Base-by-base conservation (phyloP, 2,113 vertebrate species). In the Bufo bufo region DNA sequence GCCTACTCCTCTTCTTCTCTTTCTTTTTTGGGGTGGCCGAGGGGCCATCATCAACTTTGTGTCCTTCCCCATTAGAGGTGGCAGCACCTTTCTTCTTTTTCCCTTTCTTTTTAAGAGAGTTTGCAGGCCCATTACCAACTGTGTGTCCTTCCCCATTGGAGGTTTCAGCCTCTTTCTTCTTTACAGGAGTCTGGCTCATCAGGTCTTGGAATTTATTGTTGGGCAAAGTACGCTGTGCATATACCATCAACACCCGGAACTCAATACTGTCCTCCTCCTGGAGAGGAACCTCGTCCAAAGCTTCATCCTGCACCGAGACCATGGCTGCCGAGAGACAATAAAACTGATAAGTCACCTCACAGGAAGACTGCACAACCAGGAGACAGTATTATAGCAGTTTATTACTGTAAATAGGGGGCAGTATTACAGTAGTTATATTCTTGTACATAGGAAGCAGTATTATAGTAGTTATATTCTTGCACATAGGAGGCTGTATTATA, bases 181-280 rank as follows among this genome's bases (percentile, higher is more conserved):
- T 49, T 45, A 89, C 58, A 7, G 19, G 3, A 0, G 77, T 2
- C 43, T 83, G 89, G 77, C 74, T 66, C 16, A 17, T 23, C 13
- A 66, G 89, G 0, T n/a, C 43, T 7, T 0, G n/a, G 0, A 52
- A 86, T 45, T 58, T 66, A 43, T 90, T 89, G 74, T 11, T 90
- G 86, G 90, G 82, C 63, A 43, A 17, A 7, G 91, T 90, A 20
- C 90, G 90, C 66, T 90, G 90, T 63, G 86, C 84, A 0, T 94
- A 95, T 65, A 89, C 94, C 77, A 91, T 90, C 7, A 95, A 83
- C 77, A 95, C 90, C 86, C 82, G 90, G 90, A 91, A 94, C 74
- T 95, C 95, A 0, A 93, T 1, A 77, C 91, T 91, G 80, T 66
- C 91, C 0, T 93, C 90, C 0, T 94, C 93, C 0, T 93, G 90